A percentile compares a stretch with the other conserved stretches of the same genome.
phyloP scores from a whole-genome alignment of 2,888 invertebrate genomes.

The Chloromyia formosa region DNA sequence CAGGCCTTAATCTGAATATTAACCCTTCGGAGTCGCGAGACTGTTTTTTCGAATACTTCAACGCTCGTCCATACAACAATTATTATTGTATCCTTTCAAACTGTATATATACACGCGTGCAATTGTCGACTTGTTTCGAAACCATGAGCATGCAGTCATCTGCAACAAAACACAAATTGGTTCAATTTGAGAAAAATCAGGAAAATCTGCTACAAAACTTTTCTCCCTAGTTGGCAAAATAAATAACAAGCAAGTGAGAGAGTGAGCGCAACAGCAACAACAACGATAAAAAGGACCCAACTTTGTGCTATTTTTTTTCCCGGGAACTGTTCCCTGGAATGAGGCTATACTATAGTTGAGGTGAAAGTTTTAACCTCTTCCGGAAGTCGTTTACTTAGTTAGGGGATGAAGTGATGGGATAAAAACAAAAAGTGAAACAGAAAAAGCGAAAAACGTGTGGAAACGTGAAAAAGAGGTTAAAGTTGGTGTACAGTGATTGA shows the following conservation, averaged over 20 bases:
- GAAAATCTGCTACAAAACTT: constrained; percentile 47
- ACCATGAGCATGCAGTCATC: constrained; percentile 37
- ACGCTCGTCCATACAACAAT: no score
- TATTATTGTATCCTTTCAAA: no score
- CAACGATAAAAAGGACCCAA: neutral
- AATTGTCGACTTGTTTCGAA: constrained; percentile 31
- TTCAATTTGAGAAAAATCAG: constrained; percentile 50
- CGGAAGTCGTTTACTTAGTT: constrained; percentile 25
- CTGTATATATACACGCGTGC: neutral
- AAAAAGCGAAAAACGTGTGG: neutral
- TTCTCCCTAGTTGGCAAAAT: constrained; percentile 45
- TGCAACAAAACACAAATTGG: constrained; percentile 44
- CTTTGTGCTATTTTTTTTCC: neutral
- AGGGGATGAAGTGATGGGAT: no score
- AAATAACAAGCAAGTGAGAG: constrained; percentile 38
- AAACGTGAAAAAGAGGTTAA: neutral
- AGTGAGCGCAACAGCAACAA: neutral
- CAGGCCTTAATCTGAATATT: no score
- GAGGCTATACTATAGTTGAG: constrained; percentile 21
- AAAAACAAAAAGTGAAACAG: neutral
- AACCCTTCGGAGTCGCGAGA: no score
- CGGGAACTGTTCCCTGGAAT: neutral
- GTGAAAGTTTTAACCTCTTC: constrained; percentile 6
- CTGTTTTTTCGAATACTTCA: no score
- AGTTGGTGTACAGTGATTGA: neutral